These are phyloP conservation scores for Conus canariensis DNA, from an alignment of 2,888 invertebrate genomes.

Conservation along the genomic window DNA sequence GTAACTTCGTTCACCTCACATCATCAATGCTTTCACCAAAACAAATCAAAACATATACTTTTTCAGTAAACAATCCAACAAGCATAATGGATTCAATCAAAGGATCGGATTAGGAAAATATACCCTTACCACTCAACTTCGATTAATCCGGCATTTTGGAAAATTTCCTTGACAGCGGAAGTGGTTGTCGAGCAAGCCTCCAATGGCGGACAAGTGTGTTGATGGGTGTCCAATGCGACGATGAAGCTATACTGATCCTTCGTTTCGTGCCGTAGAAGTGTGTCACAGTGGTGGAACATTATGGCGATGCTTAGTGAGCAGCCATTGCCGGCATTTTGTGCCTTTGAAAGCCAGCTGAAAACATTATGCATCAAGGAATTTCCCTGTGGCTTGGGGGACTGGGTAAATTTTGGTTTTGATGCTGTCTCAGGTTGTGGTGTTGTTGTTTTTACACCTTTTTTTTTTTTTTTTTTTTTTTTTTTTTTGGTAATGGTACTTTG, in stretches of 20 bases:
- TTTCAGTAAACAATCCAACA: no score
- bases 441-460: no score
- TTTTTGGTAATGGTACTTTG: no score
- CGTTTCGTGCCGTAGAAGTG: neutral
- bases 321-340: conserved; percentile 64
- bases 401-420: conserved; percentile 63
- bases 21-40: no score
- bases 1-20: neutral
- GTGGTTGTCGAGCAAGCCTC: conserved; percentile 57
- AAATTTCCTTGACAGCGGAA: conserved; percentile 58
- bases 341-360: conserved; percentile 72
- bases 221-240: conserved; percentile 36
- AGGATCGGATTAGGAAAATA: no score
- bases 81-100: no score
- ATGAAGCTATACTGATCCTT: neutral
- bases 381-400: conserved; percentile 75
- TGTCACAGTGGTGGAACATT: neutral
- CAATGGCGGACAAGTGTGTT: conserved; percentile 65
- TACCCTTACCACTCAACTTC: no score
- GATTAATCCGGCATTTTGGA: no score
- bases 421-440: neutral
- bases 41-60: no score
- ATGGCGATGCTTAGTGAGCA: conserved; percentile 52
- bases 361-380: conserved; percentile 75
- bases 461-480: no score